phyloP scores from a whole-genome alignment of 1,140 invertebrate genomes.

The Aradophagus sp. region DNA sequence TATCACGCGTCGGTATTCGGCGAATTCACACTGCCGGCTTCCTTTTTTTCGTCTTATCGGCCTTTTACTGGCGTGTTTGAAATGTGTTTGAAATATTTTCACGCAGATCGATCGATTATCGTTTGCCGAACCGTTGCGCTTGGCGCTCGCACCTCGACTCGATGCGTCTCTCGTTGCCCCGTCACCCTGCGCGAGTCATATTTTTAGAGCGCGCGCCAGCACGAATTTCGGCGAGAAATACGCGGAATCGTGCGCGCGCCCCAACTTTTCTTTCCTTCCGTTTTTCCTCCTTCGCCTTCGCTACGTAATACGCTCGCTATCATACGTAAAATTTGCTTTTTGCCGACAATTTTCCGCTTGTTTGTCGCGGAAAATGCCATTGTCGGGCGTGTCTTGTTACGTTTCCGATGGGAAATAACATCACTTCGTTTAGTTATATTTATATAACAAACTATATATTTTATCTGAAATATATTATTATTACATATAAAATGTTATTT shows the following conservation, averaged over 20 bases:
- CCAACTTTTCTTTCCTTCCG: constrained; percentile 41
- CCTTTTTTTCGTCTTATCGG: too few relatives aligned
- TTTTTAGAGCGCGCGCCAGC: constrained; percentile 29
- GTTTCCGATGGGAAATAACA: too few relatives aligned
- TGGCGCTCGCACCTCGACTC: constrained; percentile 2
- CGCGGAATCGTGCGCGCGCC: constrained; percentile 33
- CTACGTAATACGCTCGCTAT: constrained; percentile 1
- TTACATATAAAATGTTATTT: too few relatives aligned
- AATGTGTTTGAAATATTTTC: constrained; percentile 14
- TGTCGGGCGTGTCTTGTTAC: too few relatives aligned
- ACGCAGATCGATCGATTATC: constrained; percentile 10
- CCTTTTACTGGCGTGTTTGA: too few relatives aligned
- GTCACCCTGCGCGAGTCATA: constrained; percentile 25
- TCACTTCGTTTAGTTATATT: too few relatives aligned
- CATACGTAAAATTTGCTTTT: too few relatives aligned
- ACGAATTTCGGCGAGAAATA: constrained; percentile 39
- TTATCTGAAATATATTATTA: too few relatives aligned
- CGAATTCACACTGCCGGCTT: neutral
- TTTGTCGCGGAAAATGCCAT: too few relatives aligned
- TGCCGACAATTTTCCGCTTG: too few relatives aligned
- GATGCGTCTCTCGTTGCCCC: constrained; percentile 20
- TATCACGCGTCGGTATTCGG: constrained; percentile 1
- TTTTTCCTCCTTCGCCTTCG: constrained; percentile 21
- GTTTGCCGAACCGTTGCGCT: constrained; percentile 3
- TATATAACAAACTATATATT: too few relatives aligned